phyloP scores from a whole-genome alignment of 1,140 invertebrate species.

The Conopomorpha cramerella region DNA sequence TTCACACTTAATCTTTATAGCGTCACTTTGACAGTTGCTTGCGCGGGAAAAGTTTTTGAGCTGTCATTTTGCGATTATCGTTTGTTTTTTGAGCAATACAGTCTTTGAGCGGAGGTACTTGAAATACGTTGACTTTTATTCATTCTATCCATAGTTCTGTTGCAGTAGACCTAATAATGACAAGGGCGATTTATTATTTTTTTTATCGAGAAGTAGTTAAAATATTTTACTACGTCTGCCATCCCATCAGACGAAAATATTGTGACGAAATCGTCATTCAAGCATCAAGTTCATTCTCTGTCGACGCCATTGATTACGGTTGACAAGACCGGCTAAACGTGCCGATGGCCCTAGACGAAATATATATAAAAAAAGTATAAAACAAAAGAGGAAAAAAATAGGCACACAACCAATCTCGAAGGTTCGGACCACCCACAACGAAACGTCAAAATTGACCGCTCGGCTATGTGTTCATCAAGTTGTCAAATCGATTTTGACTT shows the following conservation, averaged over 20 bases:
- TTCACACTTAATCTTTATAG: conserved; percentile 24
- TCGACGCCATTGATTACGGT: too few species aligned
- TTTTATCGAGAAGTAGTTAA: too few species aligned
- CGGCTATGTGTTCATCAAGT: conserved; percentile 49
- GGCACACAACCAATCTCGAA: conserved; percentile 20
- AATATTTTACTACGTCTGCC: too few species aligned
- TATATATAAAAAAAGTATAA: conserved; percentile 21
- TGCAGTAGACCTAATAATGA: conserved; percentile 14
- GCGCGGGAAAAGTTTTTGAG: conserved; percentile 24
- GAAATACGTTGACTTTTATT: conserved; percentile 11
- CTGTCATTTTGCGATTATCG: conserved; percentile 31
- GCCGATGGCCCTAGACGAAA: too few species aligned
- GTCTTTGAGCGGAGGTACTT: conserved; percentile 7
- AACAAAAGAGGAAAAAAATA: conserved; percentile 34
- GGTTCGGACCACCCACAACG: conserved; percentile 47
- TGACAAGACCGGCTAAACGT: too few species aligned
- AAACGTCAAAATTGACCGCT: conserved; percentile 40
- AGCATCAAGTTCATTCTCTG: too few species aligned
- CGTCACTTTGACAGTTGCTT: conserved; percentile 45
- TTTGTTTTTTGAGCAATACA: conserved; percentile 16
- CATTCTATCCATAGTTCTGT: conserved; percentile 18
- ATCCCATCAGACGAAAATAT: too few species aligned
- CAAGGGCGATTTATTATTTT: too few species aligned
- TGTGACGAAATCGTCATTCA: too few species aligned
- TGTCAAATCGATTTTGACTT: conserved; percentile 55